Evolutionary conservation across 2,888 invertebrate species (phyloP), one percentile per base, ranked within the genome.

Genomic region (Gymnoscelis rufifasciata): DNA sequence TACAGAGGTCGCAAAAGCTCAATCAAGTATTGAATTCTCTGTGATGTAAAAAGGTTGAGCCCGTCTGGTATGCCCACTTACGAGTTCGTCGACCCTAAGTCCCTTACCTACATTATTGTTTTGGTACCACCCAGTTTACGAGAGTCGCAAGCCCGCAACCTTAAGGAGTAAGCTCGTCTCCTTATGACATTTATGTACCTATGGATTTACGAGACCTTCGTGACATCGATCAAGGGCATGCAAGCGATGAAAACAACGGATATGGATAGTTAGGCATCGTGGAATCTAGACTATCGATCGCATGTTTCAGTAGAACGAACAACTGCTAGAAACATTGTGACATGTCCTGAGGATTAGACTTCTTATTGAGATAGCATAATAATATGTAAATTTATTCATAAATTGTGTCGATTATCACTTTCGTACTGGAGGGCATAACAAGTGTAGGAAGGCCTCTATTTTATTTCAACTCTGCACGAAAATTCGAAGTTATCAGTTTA

Each of bases 151-250:
- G 30, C 65, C 63, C 61, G 54, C 65, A n/a, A n/a, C n/a, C n/a
- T n/a, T n/a, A n/a, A n/a, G 55, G 60, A 62, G 61, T 63, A 19
- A 19, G 5, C 19, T 19, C 19, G 19, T 19, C 19, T 19, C 5
- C 19, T 19, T 5, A 5, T 19, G 19, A 19, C 19, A 19, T 19
- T 19, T 19, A n/a, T n/a, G n/a, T 62, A 61, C 62, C 67, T 59
- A 60, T 57, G 59, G 56, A 56, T 54, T 45, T 40, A 53, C 15
- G 3, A 10, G 10, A 23, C 49, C 47, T 44, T 57, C 38, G 48
- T 53, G 43, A 46, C 50, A 58, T 77, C 71, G 66, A 57, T 59
- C 53, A 60, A 69, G 62, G 62, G 59, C 63, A 63, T 47, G 45
- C 47, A 6, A 48, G 43, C 50, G 48, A 40, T 47, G 47, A 54